These are phyloP conservation scores for Nanorana parkeri DNA, from an alignment of 2,113 vertebrate species.

Conservation along the genomic window DNA sequence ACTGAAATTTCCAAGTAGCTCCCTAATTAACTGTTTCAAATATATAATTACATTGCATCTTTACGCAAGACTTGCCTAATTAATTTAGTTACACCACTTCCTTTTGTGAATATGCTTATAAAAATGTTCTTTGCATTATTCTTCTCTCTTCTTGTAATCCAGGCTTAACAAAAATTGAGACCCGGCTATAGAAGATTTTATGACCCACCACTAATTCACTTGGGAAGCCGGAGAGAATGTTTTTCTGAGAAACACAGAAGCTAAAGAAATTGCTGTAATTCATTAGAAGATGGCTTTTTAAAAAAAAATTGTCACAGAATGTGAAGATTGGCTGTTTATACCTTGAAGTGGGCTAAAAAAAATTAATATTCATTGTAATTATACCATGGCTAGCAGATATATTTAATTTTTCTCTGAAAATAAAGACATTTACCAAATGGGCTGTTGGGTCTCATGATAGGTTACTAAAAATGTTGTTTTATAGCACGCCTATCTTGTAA, in stretches of 20 bases:
- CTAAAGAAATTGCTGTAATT: conserved; percentile 26
- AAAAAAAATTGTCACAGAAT: conserved; percentile 43
- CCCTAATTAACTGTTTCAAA: conserved; percentile 91
- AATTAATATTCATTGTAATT: not conserved
- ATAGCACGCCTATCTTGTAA: no score
- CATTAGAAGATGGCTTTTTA: conserved; percentile 55
- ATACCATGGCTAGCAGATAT: no score
- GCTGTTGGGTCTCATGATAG: no score
- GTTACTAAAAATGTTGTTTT: no score
- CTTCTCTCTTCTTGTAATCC: conserved; percentile 93
- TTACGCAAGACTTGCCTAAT: conserved; percentile 94
- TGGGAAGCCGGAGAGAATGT: conserved; percentile 74
- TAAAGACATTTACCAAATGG: no score
- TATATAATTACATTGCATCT: conserved; percentile 91
- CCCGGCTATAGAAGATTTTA: conserved; percentile 86
- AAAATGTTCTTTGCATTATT: conserved; percentile 89
- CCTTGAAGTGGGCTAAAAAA: not conserved
- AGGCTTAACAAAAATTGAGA: conserved; percentile 87
- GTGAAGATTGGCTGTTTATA: not conserved
- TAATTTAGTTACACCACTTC: conserved; percentile 91
- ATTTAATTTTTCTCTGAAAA: no score
- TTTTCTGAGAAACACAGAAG: conserved; percentile 63
- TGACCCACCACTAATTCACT: conserved; percentile 77
- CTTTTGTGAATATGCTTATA: conserved; percentile 88
- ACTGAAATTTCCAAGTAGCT: conserved; percentile 91